phyloP scores from a whole-genome alignment of 2,797 vertebrate genomes.

The Myripristis murdjan region DNA sequence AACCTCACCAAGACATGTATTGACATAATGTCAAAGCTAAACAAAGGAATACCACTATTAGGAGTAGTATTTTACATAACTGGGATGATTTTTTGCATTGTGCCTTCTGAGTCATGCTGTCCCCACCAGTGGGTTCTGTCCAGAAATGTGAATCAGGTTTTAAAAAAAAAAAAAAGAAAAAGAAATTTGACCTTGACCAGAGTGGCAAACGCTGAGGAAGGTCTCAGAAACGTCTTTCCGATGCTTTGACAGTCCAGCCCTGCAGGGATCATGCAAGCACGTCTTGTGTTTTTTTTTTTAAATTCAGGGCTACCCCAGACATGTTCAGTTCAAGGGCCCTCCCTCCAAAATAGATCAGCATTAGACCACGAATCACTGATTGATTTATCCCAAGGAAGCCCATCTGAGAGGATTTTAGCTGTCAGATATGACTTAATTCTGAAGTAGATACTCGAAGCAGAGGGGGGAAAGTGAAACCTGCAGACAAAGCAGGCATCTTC shows the following conservation, averaged over 20 bases:
- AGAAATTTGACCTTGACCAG: slow-evolving; percentile 75
- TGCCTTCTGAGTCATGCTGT: too few species aligned
- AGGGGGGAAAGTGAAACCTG: too few species aligned
- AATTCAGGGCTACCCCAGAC: too few species aligned
- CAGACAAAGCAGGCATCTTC: too few species aligned
- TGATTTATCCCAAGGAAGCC: background rate
- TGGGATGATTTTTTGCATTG: too few species aligned
- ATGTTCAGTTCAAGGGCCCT: background rate
- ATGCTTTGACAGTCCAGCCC: background rate
- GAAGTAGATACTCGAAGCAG: too few species aligned
- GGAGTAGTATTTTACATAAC: too few species aligned
- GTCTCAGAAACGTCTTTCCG: slow-evolving; percentile 8
- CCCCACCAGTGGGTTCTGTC: too few species aligned
- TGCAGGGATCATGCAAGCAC: background rate
- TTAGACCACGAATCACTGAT: background rate
- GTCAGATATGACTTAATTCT: background rate
- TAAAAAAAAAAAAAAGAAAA: slow-evolving; percentile 27
- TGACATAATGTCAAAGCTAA: too few species aligned
- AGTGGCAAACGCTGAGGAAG: slow-evolving; percentile 30
- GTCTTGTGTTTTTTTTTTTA: fast-evolving
- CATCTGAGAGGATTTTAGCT: background rate
- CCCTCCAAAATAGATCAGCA: background rate
- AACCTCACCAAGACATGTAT: too few species aligned
- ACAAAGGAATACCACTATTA: background rate
- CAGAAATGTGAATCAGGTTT: background rate